Base-by-base conservation (phyloP, 2,888 invertebrate species). In the Germaria angustata region DNA sequence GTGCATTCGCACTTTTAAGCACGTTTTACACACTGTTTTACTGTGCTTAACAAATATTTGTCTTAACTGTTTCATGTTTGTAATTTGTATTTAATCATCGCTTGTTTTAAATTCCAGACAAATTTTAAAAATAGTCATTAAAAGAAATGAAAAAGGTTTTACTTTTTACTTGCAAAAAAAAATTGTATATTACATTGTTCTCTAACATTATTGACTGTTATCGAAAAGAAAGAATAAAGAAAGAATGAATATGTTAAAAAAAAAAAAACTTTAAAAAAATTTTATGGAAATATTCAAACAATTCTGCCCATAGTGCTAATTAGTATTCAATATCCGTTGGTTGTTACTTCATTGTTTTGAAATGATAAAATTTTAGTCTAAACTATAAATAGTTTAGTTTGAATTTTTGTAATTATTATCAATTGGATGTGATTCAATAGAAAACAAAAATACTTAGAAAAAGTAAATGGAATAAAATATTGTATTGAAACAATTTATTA, bases 271-370 rank as follows among this genome's bases (percentile, higher is more conserved):
- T 28, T 28, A 3, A 5, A 5, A 28, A 28, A 3, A 5, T 24
- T 36, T 36, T 57, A 8, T 20, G 11, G 32, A 11, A 49, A 20
- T 55, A 55, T 36, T 32, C 7, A 34, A 17, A 57, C 13, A 20
- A 20, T 36, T n/a, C 9, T 49, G 5, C 9, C 6, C n/a, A 41
- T 24, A 5, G 8, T 51, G n/a, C 32, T 72, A 39, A 61, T 72
- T 61, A 72, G 61, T 41, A 61, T 72, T 39, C 72, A 39, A 17
- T 20, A 51, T n/a, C 2, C n/a, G 61, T 28, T 13, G 39, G 0
- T 9, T 61, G 17, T 51, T 51, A 39, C 36, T 44, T 69, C 9
- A 57, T 22, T 68, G 51, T 44, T 66, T 66, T 66, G 15, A 46
- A 63, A 20, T 24, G 17, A 13, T n/a, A n/a, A 15, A 46, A 32